Percentiles rank a stretch among this genome's conserved stretches.
Conservation (phyloP, 1,140 invertebrate species). For the Cherax destructor region DNA sequence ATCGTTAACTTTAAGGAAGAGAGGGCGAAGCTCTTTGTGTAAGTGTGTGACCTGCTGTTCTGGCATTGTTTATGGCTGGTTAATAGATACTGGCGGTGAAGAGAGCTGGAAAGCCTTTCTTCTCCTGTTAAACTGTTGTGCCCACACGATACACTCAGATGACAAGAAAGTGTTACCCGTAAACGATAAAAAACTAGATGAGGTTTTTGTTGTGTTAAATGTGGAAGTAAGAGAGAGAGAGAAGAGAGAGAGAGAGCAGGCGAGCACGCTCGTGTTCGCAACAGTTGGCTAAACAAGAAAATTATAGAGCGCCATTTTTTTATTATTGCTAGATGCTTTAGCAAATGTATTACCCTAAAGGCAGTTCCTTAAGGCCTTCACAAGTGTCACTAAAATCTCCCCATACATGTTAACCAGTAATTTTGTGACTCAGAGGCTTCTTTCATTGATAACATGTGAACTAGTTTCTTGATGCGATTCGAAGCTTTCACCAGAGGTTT, state of each 20-base stretch:
- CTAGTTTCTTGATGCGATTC: too few species aligned
- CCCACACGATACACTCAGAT: not conserved
- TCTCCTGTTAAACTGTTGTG: not conserved
- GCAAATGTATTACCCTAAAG: too few species aligned
- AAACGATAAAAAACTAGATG: too few species aligned
- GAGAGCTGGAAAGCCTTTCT: not conserved
- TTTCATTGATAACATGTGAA: too few species aligned
- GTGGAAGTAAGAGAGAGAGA: not conserved
- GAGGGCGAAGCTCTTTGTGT: not conserved
- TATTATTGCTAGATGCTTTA: too few species aligned
- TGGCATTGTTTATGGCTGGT: not conserved
- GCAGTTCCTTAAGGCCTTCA: too few species aligned
- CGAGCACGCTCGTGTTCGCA: not conserved
- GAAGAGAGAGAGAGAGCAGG: slow-evolving; percentile 14
- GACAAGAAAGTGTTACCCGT: not conserved
- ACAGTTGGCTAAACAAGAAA: too few species aligned
- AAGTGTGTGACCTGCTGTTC: not conserved
- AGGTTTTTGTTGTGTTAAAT: not conserved
- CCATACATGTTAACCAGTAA: too few species aligned
- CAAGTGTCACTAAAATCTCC: too few species aligned
- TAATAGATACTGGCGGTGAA: not conserved
- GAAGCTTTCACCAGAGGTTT: too few species aligned
- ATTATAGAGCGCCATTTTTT: too few species aligned
- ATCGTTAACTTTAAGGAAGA: not conserved
- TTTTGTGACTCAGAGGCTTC: too few species aligned